Evolutionary conservation across 2,888 invertebrate genomes (phyloP).

Genomic region (Megaustenia siamemsis): DNA sequence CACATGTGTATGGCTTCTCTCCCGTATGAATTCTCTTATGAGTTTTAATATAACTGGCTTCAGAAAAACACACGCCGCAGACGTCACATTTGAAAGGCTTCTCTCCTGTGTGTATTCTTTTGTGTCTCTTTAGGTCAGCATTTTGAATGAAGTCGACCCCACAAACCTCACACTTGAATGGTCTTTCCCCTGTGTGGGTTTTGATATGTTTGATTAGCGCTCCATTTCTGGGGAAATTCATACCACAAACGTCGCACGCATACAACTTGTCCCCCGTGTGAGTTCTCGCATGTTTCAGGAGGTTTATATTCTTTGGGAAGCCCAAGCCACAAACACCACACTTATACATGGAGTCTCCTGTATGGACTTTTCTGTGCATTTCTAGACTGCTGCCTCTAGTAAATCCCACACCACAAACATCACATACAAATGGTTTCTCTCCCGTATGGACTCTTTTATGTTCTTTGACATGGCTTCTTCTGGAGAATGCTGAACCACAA

Average conservation of each 20-base stretch:
- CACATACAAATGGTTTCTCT: background rate
- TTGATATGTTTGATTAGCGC: background rate
- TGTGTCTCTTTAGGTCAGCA: background rate
- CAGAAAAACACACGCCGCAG: background rate
- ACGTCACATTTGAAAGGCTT: background rate
- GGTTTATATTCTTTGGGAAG: background rate
- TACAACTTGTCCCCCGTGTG: background rate
- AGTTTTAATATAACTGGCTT: too few relatives aligned
- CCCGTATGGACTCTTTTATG: background rate
- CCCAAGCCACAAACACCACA: conserved; percentile 11
- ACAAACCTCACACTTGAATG: too few relatives aligned
- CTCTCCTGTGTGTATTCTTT: background rate
- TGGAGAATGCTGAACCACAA: background rate
- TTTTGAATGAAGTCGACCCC: too few relatives aligned
- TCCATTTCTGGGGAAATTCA: background rate
- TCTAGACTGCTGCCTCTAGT: background rate
- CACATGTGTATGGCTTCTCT: background rate
- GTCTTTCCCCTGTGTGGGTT: background rate
- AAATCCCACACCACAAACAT: conserved; percentile 3
- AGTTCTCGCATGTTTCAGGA: background rate
- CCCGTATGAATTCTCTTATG: background rate
- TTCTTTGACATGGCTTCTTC: background rate
- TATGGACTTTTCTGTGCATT: background rate
- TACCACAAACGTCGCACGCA: background rate
- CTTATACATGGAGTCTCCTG: background rate